Evolutionary conservation across 2,888 invertebrate genomes (phyloP).

Genomic region (Ethmia dodecea): DNA sequence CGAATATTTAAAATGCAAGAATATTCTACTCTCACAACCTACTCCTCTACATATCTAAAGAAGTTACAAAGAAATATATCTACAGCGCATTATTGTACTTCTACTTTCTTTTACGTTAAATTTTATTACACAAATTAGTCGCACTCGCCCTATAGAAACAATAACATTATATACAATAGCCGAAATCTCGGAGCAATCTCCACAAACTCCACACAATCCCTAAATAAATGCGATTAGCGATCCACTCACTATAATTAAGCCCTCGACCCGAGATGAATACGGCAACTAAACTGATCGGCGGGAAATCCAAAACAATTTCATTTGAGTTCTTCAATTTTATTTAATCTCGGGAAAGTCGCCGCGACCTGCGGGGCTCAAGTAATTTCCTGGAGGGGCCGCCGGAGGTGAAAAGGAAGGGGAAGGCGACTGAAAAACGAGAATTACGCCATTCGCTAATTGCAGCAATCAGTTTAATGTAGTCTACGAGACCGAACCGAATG

Average conservation of each 20-base stretch:
- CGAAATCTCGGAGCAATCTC: slow-evolving; percentile 14
- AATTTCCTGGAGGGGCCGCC: slow-evolving; percentile 56
- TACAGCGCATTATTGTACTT: not conserved
- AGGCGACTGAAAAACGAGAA: slow-evolving; percentile 68
- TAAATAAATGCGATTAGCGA: slow-evolving; percentile 53
- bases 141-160: slow-evolving; percentile 8
- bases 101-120: not conserved
- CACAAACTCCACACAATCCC: slow-evolving; percentile 26
- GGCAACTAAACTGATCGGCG: slow-evolving; percentile 49
- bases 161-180: slow-evolving; percentile 15
- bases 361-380: slow-evolving; percentile 63
- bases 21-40: no score
- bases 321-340: slow-evolving; percentile 67
- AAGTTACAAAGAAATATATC: not conserved
- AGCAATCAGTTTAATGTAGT: slow-evolving; percentile 76
- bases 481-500: slow-evolving; percentile 60
- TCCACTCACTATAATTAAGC: slow-evolving; percentile 61
- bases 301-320: slow-evolving; percentile 66
- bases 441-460: slow-evolving; percentile 75
- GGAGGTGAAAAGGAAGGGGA: slow-evolving; percentile 29
- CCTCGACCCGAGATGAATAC: slow-evolving; percentile 42
- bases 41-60: no score
- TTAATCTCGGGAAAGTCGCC: slow-evolving; percentile 60
- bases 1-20: no score
- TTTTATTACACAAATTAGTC: slow-evolving; percentile 3